Base-by-base conservation (phyloP, 1,140 invertebrate species). In the Cotesia vestalis region DNA sequence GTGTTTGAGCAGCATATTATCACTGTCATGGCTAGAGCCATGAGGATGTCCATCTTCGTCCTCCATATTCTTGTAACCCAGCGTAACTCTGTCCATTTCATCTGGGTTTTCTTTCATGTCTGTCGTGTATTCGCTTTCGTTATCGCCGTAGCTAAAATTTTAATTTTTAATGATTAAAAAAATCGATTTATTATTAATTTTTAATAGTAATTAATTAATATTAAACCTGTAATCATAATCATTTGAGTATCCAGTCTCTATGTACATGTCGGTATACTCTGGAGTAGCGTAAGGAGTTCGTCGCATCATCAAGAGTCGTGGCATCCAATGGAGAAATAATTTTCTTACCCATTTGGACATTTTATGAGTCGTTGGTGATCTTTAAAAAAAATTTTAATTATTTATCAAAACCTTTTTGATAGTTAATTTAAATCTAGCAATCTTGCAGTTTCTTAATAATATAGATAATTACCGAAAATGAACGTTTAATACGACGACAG, bases 401-500 rank as follows among this genome's bases (percentile, higher is more conserved):
- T 55, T 17, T 27, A 12, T 53, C 17, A 20, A n/a, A 17, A 52
- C 4, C 27, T 14, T 36, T 6, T 27, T 59, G 46, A 60, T 14
- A 46, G 62, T 27, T 35, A 4, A 62, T 52, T 14, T 11, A 17
- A 17, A 17, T 1, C 17, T 17, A 17, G 17, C 17, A 17, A 17
- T 17, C 17, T 17, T 17, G 17, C 1, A 17, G 17, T 17, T 17
- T 17, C 17, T 17, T 17, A 0, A 17, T 17, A 17, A 17, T 17
- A 17, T 17, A 17, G 17, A 17, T 66, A 89, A 88, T 90, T 91
- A 98, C 94, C 98, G 93, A 87, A 98, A 99, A 86, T 99, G 96
- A 60, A 99, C 94, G 86, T 99, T 99, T 68, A 99, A 90, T 36
- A 99, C 96, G 79, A 95, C 95, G 61, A 99, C 97, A 14, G 98